phyloP scores from a whole-genome alignment of 2,797 vertebrate species.

The Macropus fuliginosus region DNA sequence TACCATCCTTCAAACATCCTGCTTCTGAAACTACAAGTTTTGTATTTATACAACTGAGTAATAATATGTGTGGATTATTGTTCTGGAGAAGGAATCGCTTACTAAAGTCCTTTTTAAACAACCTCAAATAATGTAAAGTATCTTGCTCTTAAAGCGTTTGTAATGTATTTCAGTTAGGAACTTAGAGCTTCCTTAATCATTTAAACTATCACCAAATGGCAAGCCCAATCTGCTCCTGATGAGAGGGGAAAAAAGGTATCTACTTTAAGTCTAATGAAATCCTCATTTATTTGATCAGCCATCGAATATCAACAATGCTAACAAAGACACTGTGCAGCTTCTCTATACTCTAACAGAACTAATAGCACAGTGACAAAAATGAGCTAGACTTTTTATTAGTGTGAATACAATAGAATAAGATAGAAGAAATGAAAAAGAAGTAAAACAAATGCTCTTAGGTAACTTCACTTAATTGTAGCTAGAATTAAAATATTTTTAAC shows the following conservation, averaged over 20 bases:
- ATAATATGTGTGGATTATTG: background rate
- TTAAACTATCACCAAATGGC: constrained; percentile 9
- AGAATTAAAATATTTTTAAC: background rate
- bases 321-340: background rate
- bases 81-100: constrained; percentile 11
- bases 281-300: constrained; percentile 15
- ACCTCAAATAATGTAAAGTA: background rate
- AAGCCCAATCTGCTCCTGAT: background rate
- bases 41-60: background rate
- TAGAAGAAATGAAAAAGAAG: constrained; percentile 10
- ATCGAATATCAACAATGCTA: constrained; percentile 31
- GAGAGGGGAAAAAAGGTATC: background rate
- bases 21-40: background rate
- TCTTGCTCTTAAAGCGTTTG: background rate
- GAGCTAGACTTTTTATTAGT: constrained; percentile 15
- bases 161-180: constrained; percentile 11
- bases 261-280: constrained; percentile 39
- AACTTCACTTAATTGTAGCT: constrained; percentile 17
- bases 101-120: background rate
- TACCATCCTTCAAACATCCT: background rate
- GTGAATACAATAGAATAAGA: constrained; percentile 51
- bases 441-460: constrained; percentile 26
- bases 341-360: background rate
- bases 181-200: constrained; percentile 2
- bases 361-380: background rate